Percentiles rank a stretch among this genome's conserved stretches.
Conservation (phyloP, 2,888 invertebrate species). For the Epinotia nisella region DNA sequence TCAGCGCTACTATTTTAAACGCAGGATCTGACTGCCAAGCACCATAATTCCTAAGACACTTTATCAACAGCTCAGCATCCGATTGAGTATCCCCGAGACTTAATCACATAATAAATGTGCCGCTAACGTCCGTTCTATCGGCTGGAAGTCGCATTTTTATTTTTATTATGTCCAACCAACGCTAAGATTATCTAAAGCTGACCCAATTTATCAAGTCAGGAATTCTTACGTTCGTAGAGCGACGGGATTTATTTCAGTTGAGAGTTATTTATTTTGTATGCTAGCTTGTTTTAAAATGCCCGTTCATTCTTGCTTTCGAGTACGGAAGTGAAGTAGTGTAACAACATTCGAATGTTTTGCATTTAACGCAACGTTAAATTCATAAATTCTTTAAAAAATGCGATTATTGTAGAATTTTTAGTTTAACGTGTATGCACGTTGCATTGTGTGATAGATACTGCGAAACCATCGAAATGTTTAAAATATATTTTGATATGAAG, state of each 20-base stretch:
- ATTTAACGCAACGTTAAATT: too few species aligned
- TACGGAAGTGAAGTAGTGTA: background rate
- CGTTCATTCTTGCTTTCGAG: conserved; percentile 4
- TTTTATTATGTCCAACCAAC: conserved; percentile 45
- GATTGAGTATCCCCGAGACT: conserved; percentile 40
- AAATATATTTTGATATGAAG: background rate
- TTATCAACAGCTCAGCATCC: conserved; percentile 35
- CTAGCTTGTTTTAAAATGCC: conserved; percentile 7
- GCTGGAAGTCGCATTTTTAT: conserved; percentile 43
- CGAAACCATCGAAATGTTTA: background rate
- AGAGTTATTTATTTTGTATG: conserved; percentile 24
- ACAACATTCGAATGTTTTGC: too few species aligned
- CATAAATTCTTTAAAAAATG: background rate
- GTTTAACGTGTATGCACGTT: background rate
- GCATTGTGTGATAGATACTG: background rate
- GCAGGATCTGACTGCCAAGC: conserved; percentile 17
- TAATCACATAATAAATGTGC: conserved; percentile 49
- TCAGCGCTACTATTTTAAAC: conserved; percentile 22
- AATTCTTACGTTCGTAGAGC: conserved; percentile 32
- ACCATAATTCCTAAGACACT: conserved; percentile 40
- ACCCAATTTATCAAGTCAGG: conserved; percentile 46
- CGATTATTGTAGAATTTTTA: too few species aligned
- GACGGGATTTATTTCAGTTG: conserved; percentile 37
- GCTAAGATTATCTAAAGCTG: conserved; percentile 45
- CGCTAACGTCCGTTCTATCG: conserved; percentile 46